Evolutionary conservation across 2,888 invertebrate genomes (phyloP).

Genomic region (Sturmia bella): DNA sequence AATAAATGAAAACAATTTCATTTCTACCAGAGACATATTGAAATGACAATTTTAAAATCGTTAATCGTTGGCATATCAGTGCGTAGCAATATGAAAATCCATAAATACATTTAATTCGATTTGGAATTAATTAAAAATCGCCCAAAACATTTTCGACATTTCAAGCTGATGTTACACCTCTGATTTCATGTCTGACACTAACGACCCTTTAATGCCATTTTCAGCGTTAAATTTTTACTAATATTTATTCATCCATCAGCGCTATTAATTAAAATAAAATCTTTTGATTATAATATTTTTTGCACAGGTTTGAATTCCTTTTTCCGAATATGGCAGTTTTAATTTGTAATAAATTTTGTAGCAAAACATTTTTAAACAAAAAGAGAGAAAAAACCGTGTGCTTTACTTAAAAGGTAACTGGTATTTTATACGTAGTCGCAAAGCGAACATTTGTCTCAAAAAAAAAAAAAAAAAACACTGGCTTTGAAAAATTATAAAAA

Average conservation of each 20-base stretch:
- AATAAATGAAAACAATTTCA: too few relatives aligned
- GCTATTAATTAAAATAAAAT: constrained; percentile 29
- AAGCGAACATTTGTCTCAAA: neutral
- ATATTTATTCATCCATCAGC: neutral
- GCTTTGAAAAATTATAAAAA: neutral
- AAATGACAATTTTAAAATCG: too few relatives aligned
- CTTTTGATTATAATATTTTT: constrained; percentile 7
- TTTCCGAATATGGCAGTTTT: constrained; percentile 35
- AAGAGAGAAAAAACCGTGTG: neutral
- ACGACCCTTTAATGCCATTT: constrained; percentile 19
- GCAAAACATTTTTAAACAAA: neutral
- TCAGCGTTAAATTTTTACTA: neutral
- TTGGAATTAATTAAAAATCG: constrained; percentile 4
- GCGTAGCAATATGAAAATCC: too few relatives aligned
- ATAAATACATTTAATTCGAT: too few relatives aligned
- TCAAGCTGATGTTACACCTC: neutral
- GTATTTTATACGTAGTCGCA: constrained; percentile 22
- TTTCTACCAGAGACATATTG: too few relatives aligned
- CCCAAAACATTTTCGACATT: constrained; percentile 9
- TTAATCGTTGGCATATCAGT: too few relatives aligned
- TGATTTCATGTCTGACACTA: constrained; percentile 9
- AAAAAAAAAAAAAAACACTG: neutral
- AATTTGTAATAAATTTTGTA: constrained; percentile 49
- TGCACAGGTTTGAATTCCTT: constrained; percentile 25
- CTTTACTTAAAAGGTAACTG: constrained; percentile 48